Evolutionary conservation across 1,140 invertebrate genomes (phyloP), one percentile per base, ranked within the genome.

Genomic region (Bombus breviceps): DNA sequence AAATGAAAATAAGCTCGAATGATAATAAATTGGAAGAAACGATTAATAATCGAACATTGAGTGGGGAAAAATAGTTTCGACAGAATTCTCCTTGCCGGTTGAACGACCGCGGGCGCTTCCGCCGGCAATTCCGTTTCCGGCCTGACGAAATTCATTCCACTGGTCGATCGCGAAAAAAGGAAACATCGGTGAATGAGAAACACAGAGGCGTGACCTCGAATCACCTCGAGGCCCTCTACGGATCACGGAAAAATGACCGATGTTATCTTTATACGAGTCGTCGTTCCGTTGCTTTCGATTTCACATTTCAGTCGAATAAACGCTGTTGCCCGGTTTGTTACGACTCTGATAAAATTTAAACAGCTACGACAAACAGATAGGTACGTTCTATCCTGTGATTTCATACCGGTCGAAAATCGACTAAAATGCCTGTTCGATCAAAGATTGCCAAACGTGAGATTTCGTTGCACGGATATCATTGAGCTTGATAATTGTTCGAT

Each of bases 341-440:
- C 91, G 88, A 88, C 74, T 82, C 86, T 88, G 90, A 93, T 93
- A 93, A 92, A 93, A 85, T 93, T 92, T 92, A 93, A 88, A 93
- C 86, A 88, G 88, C 41, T n/a, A 78, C 73, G 87, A 89, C 89
- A 91, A 92, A 92, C 76, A 69, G 80, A 59, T 57, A 76, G 34
- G 1, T 22, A 25, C 68, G 71, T 25, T 64, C 6, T 66, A 57
- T 74, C 59, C 43, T 39, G 71, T 79, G 59, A 85, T 88, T 88
- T 86, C n/a, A 41, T 62, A 15, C 37, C 5, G 76, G 6, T 68
- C 34, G 59, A 81, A 73, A n/a, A 85, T 85, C 78, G 69, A 81
- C 81, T 59, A 66, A 47, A 68, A 43, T 69, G 47, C 53, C 37
- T 32, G 41, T 32, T 25, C 69, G 28, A 47, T 47, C 37, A 39